Evolutionary conservation across 2,888 invertebrate genomes (phyloP).

Genomic region (Leptopilina syphax): DNA sequence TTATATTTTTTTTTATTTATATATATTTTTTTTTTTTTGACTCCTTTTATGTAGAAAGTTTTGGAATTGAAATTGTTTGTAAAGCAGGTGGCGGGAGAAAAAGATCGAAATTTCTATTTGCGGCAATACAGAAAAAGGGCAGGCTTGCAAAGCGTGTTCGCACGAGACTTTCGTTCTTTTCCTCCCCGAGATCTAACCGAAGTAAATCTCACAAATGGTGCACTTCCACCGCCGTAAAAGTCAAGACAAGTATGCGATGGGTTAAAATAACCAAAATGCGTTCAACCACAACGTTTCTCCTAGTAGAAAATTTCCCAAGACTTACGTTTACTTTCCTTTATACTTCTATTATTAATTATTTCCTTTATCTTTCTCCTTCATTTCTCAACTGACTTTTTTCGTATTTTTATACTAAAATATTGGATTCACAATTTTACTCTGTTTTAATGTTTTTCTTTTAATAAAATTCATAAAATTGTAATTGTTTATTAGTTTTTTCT

Average conservation of each 20-base stretch:
- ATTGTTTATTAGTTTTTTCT: too few relatives aligned
- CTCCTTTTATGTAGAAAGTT: background rate
- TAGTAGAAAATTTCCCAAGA: slow-evolving; percentile 2
- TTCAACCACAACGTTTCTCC: slow-evolving; percentile 12
- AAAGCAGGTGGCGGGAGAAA: background rate
- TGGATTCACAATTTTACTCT: too few relatives aligned
- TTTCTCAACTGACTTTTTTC: too few relatives aligned
- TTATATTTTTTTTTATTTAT: too few relatives aligned
- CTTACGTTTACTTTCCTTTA: background rate
- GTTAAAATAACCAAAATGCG: slow-evolving; percentile 59
- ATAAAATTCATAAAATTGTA: too few relatives aligned
- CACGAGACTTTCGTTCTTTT: slow-evolving; percentile 44
- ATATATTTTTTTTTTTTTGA: too few relatives aligned
- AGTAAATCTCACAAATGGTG: slow-evolving; percentile 54
- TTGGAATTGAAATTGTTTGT: background rate
- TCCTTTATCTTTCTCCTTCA: background rate
- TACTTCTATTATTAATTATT: background rate
- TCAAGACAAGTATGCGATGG: slow-evolving; percentile 56
- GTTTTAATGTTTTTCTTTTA: too few relatives aligned
- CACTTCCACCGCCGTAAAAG: slow-evolving; percentile 52
- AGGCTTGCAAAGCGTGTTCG: slow-evolving; percentile 48
- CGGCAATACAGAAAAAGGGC: slow-evolving; percentile 6
- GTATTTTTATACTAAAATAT: too few relatives aligned
- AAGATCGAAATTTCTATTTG: slow-evolving; percentile 14
- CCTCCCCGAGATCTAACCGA: slow-evolving; percentile 44